Percentiles rank a stretch among this genome's conserved stretches.
phyloP scores from a whole-genome alignment of 2,797 vertebrate species.

The Schizothorax lantsangensis region DNA sequence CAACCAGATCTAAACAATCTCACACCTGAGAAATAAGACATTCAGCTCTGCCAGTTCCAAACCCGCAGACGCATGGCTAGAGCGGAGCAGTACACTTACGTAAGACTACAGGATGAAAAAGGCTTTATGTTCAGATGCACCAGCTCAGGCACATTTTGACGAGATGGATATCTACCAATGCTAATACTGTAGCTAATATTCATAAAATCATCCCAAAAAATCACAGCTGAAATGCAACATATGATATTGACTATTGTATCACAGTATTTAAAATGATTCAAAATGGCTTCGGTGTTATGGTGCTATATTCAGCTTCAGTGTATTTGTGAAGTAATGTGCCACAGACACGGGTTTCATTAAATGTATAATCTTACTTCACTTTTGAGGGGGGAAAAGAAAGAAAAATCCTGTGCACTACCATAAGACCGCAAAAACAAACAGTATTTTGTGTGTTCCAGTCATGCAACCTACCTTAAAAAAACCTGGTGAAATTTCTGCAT shows the following conservation, averaged over 20 bases:
- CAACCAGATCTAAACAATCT: slow-evolving; percentile 41
- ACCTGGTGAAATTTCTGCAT: not conserved
- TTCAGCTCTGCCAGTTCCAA: slow-evolving; percentile 27
- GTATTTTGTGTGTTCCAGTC: not conserved
- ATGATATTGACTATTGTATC: not conserved
- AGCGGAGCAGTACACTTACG: not conserved
- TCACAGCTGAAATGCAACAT: not conserved
- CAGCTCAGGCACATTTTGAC: not conserved
- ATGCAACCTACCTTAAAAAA: not conserved
- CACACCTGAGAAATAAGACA: slow-evolving; percentile 39
- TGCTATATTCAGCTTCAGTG: no score
- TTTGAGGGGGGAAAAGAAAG: not conserved
- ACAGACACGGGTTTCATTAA: not conserved
- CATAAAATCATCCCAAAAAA: not conserved
- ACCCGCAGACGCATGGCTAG: not conserved
- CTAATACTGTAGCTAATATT: not conserved
- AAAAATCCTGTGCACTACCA: not conserved
- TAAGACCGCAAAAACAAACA: not conserved
- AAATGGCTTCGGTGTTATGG: not conserved
- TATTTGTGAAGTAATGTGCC: not conserved
- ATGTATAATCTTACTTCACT: not conserved
- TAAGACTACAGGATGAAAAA: slow-evolving; percentile 9
- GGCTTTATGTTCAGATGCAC: not conserved
- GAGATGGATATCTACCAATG: not conserved
- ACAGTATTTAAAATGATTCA: not conserved